Percentiles rank a stretch among this genome's conserved stretches.
These are phyloP conservation scores for Oligia strigilis DNA, from an alignment of 2,888 invertebrate genomes.

Conservation along the genomic window DNA sequence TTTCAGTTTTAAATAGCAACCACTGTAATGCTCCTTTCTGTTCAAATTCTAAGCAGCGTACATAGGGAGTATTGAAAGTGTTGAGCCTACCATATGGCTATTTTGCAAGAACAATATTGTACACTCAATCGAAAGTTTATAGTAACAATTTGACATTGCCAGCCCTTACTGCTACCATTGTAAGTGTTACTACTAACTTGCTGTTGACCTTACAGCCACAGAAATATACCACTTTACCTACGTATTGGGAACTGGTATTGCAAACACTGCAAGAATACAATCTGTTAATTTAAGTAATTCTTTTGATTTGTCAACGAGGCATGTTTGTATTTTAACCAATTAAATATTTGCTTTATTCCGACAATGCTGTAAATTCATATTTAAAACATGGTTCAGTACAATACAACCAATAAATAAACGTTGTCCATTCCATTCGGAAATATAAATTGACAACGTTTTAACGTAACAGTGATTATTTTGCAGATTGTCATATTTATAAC, in stretches of 20 bases:
- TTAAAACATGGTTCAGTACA: neutral
- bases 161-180: neutral
- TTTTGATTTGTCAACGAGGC: neutral
- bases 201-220: neutral
- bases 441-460: constrained; percentile 33
- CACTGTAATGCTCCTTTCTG: neutral
- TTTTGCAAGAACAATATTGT: neutral
- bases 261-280: neutral
- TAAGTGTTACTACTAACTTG: neutral
- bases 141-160: neutral
- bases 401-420: constrained; percentile 19
- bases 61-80: neutral
- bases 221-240: neutral
- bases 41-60: no score
- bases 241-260: neutral
- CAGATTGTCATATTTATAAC: constrained; percentile 19
- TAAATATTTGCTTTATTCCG: constrained; percentile 1
- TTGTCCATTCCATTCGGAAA: constrained; percentile 11
- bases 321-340: constrained; percentile 1
- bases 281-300: neutral
- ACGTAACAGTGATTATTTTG: constrained; percentile 6
- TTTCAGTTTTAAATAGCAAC: neutral
- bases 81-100: neutral
- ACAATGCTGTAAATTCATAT: constrained; percentile 1
- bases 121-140: neutral